phyloP scores from a whole-genome alignment of 2,797 vertebrate genomes.

The Sebastes elongatus region DNA sequence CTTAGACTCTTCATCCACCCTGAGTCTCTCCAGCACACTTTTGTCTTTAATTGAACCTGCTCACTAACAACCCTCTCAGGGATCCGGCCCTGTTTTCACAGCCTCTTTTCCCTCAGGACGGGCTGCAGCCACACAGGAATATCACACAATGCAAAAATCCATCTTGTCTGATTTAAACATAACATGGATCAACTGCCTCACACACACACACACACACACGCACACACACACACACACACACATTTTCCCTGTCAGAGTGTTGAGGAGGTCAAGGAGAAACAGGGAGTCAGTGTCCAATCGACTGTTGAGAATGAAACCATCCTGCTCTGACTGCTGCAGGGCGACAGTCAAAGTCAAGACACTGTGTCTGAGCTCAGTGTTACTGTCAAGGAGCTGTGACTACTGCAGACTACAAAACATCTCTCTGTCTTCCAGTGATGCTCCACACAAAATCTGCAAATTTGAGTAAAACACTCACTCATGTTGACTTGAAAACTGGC shows the following conservation, averaged over 20 bases:
- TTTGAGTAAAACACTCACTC: background rate
- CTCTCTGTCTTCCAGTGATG: background rate
- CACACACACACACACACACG: background rate
- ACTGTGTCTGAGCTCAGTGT: conserved; percentile 14
- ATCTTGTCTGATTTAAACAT: conserved; percentile 15
- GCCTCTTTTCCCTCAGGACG: conserved; percentile 1
- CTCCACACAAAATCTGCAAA: background rate
- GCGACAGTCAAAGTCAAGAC: conserved; percentile 28
- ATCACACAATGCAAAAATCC: conserved; percentile 9
- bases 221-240: background rate
- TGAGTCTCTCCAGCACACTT: conserved; percentile 14
- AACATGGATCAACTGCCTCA: background rate
- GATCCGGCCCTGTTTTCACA: conserved; percentile 53
- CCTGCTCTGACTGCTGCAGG: conserved; percentile 14
- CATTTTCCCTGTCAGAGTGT: background rate
- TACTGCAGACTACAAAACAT: background rate
- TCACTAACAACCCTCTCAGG: conserved; percentile 66
- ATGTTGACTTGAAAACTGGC: background rate
- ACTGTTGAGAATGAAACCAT: conserved; percentile 38
- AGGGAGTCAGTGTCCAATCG: conserved; percentile 14
- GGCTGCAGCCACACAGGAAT: conserved; percentile 5
- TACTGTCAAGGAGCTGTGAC: background rate
- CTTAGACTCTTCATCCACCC: conserved; percentile 2
- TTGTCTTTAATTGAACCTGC: conserved; percentile 63
- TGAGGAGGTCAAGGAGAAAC: conserved; percentile 34